Base-by-base conservation (phyloP, 2,113 vertebrate genomes). In the Uria aalge region DNA sequence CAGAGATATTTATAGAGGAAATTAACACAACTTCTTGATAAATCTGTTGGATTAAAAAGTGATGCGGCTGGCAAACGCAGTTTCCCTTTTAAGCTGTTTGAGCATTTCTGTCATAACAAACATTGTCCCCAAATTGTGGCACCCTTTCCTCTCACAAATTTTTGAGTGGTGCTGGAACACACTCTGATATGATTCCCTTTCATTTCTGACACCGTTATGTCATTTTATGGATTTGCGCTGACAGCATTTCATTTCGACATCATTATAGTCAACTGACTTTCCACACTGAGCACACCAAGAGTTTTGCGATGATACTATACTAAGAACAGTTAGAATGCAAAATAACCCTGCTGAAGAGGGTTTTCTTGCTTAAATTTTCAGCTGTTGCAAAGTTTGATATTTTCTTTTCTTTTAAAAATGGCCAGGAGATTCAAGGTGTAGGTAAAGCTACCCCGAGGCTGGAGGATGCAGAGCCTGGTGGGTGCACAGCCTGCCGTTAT, bases 31-130 rank as follows among this genome's bases (percentile, higher is more conserved):
- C 82, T 92, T 96, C 94, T 98, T 97, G 90, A 97, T 96, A 88
- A 97, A 97, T 96, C 81, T 92, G 76, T 87, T 94, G 90, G 95
- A 91, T 97, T 96, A 94, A 97, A 96, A 98, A 95, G 66, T 74
- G 96, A 93, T 94, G 88, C 12, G 30, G 73, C 74, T 94, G 95
- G 82, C 84, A 92, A 94, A 96, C 14, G 68, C 48, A 40, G 91
- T 95, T 97, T 98, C 92, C 93, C 89, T 97, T 96, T 93, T 83
- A 95, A 96, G 84, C 92, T 96, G 69, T 95, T 94, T 94, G 81
- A 97, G 79, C 78, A 93, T 90, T 97, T 97, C 97, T 98, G 98
- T 98, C 98, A 97, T 96, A 98, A 98, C 96, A 98, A 98, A 97
- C 76, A 64, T 95, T 97, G 96, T 94, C 93, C 97, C 95, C 69